Evolutionary conservation across 2,888 invertebrate species (phyloP).

Genomic region (Mesorhabditis spiculigera): DNA sequence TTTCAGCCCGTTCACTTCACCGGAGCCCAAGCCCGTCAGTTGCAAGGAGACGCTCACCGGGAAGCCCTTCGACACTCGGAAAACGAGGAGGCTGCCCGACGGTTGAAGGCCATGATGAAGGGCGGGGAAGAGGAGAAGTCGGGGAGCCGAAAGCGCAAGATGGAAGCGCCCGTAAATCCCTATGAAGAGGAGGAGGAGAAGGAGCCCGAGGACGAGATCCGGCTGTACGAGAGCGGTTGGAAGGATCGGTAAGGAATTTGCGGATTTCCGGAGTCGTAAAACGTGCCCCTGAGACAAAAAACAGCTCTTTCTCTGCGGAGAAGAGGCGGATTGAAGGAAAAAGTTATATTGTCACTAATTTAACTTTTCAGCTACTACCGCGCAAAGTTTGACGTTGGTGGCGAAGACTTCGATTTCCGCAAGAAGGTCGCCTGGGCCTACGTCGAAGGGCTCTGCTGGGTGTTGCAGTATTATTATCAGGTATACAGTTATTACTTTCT

Average conservation of each 20-base stretch:
- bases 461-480: slow-evolving; percentile 94
- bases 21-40: neutral
- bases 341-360: neutral
- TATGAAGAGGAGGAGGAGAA: slow-evolving; percentile 35
- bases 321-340: neutral
- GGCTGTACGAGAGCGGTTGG: slow-evolving; percentile 85
- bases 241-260: slow-evolving; percentile 74
- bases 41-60: slow-evolving; percentile 3
- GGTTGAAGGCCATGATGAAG: slow-evolving; percentile 64
- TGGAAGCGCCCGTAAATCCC: slow-evolving; percentile 14
- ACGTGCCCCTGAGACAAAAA: slow-evolving; percentile 64
- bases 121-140: slow-evolving; percentile 10
- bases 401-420: slow-evolving; percentile 71
- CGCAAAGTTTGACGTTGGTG: slow-evolving; percentile 60
- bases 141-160: slow-evolving; percentile 26
- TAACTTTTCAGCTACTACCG: slow-evolving; percentile 67
- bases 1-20: neutral
- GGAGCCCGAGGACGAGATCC: slow-evolving; percentile 49
- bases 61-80: slow-evolving; percentile 55
- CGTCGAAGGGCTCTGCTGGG: slow-evolving; percentile 94
- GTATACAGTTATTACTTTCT: slow-evolving; percentile 16
- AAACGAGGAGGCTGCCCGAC: slow-evolving; percentile 59
- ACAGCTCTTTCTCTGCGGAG: neutral
- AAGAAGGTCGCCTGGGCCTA: slow-evolving; percentile 80
- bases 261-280: slow-evolving; percentile 64